A percentile compares a stretch with the other conserved stretches of the same genome.
These are phyloP conservation scores for Drosophila dunni DNA, from an alignment of 1,140 invertebrate species.

Conservation along the genomic window DNA sequence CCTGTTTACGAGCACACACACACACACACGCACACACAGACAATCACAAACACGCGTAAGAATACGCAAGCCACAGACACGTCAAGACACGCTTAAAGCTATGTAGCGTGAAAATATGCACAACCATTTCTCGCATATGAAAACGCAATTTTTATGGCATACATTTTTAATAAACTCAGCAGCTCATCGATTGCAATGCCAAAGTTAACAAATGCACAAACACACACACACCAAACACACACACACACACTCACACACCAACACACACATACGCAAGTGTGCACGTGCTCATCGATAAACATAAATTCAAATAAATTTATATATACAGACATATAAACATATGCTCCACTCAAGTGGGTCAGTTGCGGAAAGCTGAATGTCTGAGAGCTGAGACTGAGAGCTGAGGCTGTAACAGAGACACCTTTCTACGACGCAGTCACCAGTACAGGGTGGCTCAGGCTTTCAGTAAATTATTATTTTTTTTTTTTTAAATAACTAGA, in stretches of 20 bases:
- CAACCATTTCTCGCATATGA: slow-evolving; percentile 69
- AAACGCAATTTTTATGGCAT: slow-evolving; percentile 73
- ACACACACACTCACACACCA: not conserved
- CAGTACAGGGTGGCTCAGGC: slow-evolving; percentile 1
- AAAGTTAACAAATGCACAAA: no score
- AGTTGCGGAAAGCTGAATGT: slow-evolving; percentile 39
- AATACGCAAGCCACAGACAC: slow-evolving; percentile 19
- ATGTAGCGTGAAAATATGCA: slow-evolving; percentile 61
- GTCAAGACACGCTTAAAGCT: slow-evolving; percentile 16
- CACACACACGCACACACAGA: slow-evolving; percentile 14
- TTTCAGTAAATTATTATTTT: no score
- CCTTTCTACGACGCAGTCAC: slow-evolving; percentile 27
- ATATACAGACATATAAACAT: not conserved
- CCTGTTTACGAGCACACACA: slow-evolving; percentile 54
- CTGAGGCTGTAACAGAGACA: slow-evolving; percentile 12
- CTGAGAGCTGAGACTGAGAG: slow-evolving; percentile 1
- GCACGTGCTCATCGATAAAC: slow-evolving; percentile 56
- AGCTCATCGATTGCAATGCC: slow-evolving; percentile 22
- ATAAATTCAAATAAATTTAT: slow-evolving; percentile 44
- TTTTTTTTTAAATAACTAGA: no score
- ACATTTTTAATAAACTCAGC: slow-evolving; percentile 74
- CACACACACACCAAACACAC: slow-evolving; percentile 25
- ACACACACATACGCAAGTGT: slow-evolving; percentile 17
- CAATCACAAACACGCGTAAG: slow-evolving; percentile 7
- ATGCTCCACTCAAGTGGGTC: slow-evolving; percentile 36